Base-by-base conservation (phyloP, 2,888 invertebrate genomes). In the Cerceris rybyensis region DNA sequence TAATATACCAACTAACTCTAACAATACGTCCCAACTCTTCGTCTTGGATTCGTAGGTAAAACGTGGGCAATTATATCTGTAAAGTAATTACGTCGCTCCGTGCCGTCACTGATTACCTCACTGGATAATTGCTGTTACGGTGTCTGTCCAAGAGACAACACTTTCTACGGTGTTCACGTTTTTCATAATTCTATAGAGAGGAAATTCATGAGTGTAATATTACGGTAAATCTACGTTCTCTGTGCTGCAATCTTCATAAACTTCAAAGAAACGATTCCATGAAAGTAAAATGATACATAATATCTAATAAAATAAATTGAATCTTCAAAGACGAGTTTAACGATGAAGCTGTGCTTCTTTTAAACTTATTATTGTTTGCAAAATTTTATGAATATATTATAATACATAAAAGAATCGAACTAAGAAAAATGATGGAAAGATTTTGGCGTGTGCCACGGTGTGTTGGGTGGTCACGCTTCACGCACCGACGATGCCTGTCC, bases 401-500 rank as follows among this genome's bases (percentile, higher is more conserved):
- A 28, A 28, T 28, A 28, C 4, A 2, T 1, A 46, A 46, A 11
- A 46, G 11, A 46, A 5, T 46, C 46, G 46, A 46, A 8, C 1
- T 11, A 46, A 46, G 46, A n/a, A n/a, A 50, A n/a, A 11, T 7
- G 50, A 77, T 81, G 75, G 76, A 81, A 86, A 83, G 88, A 90
- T 90, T 91, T 91, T 90, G 91, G 91, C 91, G 90, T 90, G 90
- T 89, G 91, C 90, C 88, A 86, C 86, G 88, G 85, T 89, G 88
- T 82, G 89, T 87, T 88, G 87, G 88, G 79, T 84, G 86, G 91
- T 92, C 88, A 92, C 88, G 92, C 91, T 92, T 92, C 89, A 92
- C 86, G 92, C 92, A 88, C 89, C 87, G 91, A 75, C 86, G 91
- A 86, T 86, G 92, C 91, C 92, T 88, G 91, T 92, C 92, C 92